Conservation (phyloP, 1,140 invertebrate species). For the Matsumurasca onukii region DNA sequence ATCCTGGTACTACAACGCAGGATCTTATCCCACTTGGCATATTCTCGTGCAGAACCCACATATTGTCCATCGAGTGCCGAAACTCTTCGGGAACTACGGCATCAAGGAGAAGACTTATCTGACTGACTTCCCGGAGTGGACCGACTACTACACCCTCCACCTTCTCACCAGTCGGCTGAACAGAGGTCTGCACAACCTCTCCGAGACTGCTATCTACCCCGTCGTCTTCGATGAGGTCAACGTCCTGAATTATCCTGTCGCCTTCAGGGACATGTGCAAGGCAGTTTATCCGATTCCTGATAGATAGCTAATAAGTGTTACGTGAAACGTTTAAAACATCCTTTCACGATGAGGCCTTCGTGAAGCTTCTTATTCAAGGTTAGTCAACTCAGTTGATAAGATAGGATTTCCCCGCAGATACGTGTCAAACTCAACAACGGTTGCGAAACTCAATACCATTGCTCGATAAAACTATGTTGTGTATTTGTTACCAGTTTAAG, state of each 20-base stretch:
- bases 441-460: too few relatives aligned
- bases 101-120: constrained; percentile 21
- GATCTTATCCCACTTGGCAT: constrained; percentile 39
- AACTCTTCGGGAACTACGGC: constrained; percentile 41
- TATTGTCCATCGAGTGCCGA: constrained; percentile 42
- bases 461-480: too few relatives aligned
- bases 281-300: constrained; percentile 28
- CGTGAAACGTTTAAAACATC: too few relatives aligned
- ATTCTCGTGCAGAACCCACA: constrained; percentile 40
- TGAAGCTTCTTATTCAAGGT: too few relatives aligned
- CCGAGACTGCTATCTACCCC: constrained; percentile 24
- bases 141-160: constrained; percentile 37
- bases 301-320: too few relatives aligned
- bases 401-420: too few relatives aligned
- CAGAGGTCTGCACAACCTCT: constrained; percentile 31
- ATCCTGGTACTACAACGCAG: constrained; percentile 47
- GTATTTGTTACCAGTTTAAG: too few relatives aligned
- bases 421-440: too few relatives aligned
- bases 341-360: too few relatives aligned
- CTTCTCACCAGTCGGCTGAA: constrained; percentile 35
- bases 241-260: constrained; percentile 34
- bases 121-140: constrained; percentile 29
- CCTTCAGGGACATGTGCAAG: constrained; percentile 35
- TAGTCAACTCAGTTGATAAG: too few relatives aligned
- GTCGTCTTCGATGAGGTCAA: constrained; percentile 37